These are phyloP conservation scores for Mustela lutreola DNA, from an alignment of 2,113 vertebrate genomes.

Conservation along the genomic window DNA sequence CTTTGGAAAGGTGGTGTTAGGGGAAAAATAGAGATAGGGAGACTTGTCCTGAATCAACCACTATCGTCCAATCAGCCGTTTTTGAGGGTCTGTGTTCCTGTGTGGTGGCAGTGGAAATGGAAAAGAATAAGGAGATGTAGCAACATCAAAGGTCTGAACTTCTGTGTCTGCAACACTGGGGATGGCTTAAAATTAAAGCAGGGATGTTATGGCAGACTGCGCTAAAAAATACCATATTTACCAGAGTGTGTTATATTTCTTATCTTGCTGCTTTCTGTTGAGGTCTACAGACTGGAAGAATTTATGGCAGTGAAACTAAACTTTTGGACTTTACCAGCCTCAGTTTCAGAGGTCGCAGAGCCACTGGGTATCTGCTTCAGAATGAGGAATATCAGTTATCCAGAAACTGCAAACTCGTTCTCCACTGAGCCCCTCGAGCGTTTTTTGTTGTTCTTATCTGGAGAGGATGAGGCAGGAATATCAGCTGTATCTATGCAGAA, in stretches of 20 bases:
- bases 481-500: neutral
- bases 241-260: neutral
- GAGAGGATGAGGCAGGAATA: neutral
- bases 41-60: neutral
- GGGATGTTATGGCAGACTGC: neutral
- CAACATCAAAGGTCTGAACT: neutral
- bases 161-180: neutral
- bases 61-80: neutral
- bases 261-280: neutral
- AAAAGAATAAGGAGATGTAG: neutral
- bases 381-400: neutral
- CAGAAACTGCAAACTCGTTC: neutral
- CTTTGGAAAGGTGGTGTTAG: neutral
- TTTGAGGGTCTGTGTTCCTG: neutral
- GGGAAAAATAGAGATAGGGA: neutral
- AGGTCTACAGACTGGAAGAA: slow-evolving; percentile 42
- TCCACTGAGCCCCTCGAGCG: neutral
- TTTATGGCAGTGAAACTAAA: slow-evolving; percentile 67
- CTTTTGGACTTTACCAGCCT: neutral
- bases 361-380: neutral
- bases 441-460: neutral
- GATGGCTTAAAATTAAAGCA: slow-evolving; percentile 25
- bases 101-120: neutral
- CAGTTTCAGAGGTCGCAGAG: neutral
- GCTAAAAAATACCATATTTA: neutral